A percentile compares a stretch with the other conserved stretches of the same genome.
These are phyloP conservation scores for Macroramphosus scolopax DNA, from an alignment of 2,797 vertebrate genomes.

Conservation along the genomic window DNA sequence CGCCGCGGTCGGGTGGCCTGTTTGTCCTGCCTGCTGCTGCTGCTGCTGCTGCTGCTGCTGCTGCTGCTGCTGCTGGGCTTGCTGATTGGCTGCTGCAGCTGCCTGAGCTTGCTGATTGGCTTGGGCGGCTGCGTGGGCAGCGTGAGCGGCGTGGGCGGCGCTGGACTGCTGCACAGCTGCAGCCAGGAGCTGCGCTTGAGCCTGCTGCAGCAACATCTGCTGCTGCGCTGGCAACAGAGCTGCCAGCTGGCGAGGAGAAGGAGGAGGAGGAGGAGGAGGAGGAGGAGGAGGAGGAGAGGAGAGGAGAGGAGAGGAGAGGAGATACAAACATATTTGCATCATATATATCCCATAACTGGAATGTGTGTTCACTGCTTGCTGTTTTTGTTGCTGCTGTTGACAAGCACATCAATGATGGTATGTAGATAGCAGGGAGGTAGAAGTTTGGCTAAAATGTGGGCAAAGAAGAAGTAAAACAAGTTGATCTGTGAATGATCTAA, in stretches of 20 bases:
- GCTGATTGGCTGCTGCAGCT: slow-evolving; percentile 78
- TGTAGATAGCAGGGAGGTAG: too few species aligned
- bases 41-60: slow-evolving; percentile 50
- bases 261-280: not conserved
- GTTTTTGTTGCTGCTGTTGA: too few species aligned
- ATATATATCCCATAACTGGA: too few species aligned
- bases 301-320: slow-evolving; percentile 3
- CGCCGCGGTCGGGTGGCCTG: slow-evolving; percentile 69
- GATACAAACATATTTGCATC: too few species aligned
- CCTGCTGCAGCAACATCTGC: slow-evolving; percentile 90
- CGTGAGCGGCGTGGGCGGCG: slow-evolving; percentile 82
- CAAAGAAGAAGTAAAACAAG: too few species aligned
- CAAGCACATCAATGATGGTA: too few species aligned
- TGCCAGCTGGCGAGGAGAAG: slow-evolving; percentile 75
- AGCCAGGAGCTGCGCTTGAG: slow-evolving; percentile 87
- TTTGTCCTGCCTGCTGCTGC: slow-evolving; percentile 69
- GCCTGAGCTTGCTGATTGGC: slow-evolving; percentile 83
- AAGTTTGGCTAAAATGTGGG: too few species aligned
- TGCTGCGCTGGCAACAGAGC: slow-evolving; percentile 91
- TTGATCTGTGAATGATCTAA: too few species aligned
- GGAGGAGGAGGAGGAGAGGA: slow-evolving; percentile 4
- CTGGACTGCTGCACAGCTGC: slow-evolving; percentile 87
- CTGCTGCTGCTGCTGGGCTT: slow-evolving; percentile 74
- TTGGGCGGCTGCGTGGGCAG: slow-evolving; percentile 74
- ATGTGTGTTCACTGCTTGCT: too few species aligned